Base-by-base conservation (phyloP, 2,797 vertebrate genomes). In the Pseudomugil tenellus region DNA sequence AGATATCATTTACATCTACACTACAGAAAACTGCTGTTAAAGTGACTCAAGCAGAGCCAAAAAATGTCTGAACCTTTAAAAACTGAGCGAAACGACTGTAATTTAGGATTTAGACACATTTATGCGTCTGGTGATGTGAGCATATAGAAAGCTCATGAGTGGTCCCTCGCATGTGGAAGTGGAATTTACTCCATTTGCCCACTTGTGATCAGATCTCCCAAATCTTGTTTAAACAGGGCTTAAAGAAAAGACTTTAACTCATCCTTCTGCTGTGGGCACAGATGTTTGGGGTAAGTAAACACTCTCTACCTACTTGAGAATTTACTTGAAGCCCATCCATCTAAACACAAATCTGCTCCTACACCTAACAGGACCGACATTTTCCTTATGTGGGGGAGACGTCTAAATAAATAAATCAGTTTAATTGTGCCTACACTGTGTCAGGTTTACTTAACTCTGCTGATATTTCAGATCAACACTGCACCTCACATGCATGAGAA, bases 301-400 rank as follows among this genome's bases (percentile, higher is more conserved):
- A 39, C 59, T 63, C 37, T 56, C 31, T 4, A 19, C 62, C n/a
- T n/a, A 16, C 19, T 28, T 37, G 23, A 43, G 35, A 55, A 68
- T 65, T 58, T 35, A 70, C 52, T 58, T 6, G 9, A 48, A 51
- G 43, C 63, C 39, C 48, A 39, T 77, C 57, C 41, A 72, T 81
- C 64, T 67, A 75, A 83, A 83, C 68, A 75, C 55, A 83, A 65
- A 56, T 64, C 37, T n/a, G 39, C 46, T 70, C 60, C 59, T 80
- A 67, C 69, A 79, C 62, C 60, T 16, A n/a, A 49, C 53, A 70
- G 70, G 46, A 61, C 60, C 35, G 49, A 81, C 63, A 5, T 43
- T 64, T 74, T 73, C 49, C 26, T 73, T 71, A 25, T 56, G 19
- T 1, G 19, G 19, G 3, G 13, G 41, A 62, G n/a, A n/a, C n/a